These are phyloP conservation scores for Archivesica marissinica DNA, from an alignment of 1,140 invertebrate species.

Conservation along the genomic window DNA sequence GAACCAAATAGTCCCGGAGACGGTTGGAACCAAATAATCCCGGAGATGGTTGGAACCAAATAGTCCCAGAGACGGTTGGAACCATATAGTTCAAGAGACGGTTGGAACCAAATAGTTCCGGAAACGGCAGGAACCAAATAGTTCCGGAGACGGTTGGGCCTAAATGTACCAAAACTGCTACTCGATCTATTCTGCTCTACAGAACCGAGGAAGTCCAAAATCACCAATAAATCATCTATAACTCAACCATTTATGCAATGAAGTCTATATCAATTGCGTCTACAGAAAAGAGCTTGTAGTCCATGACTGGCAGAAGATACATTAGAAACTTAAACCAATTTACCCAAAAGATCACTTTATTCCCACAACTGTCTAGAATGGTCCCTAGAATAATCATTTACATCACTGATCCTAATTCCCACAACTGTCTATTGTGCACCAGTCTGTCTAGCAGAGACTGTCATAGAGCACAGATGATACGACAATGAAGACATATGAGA, in stretches of 20 bases:
- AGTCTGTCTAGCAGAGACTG: background rate
- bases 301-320: background rate
- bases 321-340: background rate
- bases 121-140: too few species aligned
- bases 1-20: too few species aligned
- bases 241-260: background rate
- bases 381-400: background rate
- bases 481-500: background rate
- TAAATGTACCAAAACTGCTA: background rate
- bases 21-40: too few species aligned
- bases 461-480: background rate
- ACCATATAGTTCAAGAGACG: too few species aligned
- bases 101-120: too few species aligned
- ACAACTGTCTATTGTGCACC: background rate
- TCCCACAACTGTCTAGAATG: background rate
- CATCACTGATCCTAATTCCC: background rate
- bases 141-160: too few species aligned
- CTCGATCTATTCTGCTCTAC: background rate
- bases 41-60: too few species aligned
- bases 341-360: slow-evolving; percentile 10
- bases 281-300: too few species aligned
- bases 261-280: background rate
- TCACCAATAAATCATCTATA: background rate
- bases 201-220: background rate
- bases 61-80: too few species aligned